A percentile compares a stretch with the other conserved stretches of the same genome.
Conservation (phyloP, 2,797 vertebrate genomes). For the Nasua narica region DNA sequence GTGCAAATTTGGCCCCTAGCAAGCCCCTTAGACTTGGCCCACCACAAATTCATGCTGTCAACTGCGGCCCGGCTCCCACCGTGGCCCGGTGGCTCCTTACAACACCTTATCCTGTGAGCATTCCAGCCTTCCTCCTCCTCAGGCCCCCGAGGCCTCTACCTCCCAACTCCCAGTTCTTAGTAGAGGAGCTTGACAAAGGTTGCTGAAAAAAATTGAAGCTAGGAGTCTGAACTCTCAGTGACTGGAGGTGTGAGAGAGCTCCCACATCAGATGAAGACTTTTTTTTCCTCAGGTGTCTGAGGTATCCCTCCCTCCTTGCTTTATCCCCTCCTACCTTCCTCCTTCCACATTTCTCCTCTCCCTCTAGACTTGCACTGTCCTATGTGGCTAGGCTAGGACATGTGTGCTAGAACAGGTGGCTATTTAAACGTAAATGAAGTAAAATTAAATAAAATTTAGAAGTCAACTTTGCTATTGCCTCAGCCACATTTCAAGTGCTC, state of each 20-base stretch:
- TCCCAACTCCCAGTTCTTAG: background rate
- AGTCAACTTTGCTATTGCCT: background rate
- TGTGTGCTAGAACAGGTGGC: too few species aligned
- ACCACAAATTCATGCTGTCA: constrained; percentile 7
- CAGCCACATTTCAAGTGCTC: background rate
- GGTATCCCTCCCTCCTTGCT: background rate
- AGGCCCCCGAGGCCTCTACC: background rate
- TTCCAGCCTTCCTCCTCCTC: constrained; percentile 5
- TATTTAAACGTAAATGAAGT: constrained; percentile 16
- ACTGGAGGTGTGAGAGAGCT: background rate
- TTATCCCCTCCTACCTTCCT: background rate
- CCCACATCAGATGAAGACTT: background rate
- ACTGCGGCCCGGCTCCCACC: background rate
- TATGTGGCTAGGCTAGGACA: background rate
- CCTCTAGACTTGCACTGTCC: background rate
- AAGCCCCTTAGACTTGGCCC: constrained; percentile 25
- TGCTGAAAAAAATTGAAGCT: background rate
- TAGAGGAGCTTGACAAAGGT: constrained; percentile 19
- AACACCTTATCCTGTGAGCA: background rate
- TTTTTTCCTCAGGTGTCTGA: background rate
- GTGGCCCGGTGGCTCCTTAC: background rate
- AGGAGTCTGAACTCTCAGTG: background rate
- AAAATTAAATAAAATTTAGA: constrained; percentile 40
- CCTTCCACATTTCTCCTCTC: background rate
- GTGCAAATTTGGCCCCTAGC: constrained; percentile 4